Conservation (phyloP, 2,113 vertebrate species). For the Passer montanus region DNA sequence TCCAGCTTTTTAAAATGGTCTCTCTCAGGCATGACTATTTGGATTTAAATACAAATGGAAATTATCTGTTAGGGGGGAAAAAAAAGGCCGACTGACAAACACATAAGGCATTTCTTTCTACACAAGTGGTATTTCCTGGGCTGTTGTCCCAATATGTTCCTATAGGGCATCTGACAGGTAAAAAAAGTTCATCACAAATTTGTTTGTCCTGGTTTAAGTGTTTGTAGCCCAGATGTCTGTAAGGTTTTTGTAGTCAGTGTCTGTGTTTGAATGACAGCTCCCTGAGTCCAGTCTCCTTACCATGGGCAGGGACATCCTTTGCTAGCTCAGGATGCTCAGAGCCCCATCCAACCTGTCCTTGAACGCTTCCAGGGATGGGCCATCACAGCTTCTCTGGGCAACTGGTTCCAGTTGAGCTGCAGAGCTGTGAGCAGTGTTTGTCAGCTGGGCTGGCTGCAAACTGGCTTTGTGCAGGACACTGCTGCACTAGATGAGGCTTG, state of each 20-base stretch:
- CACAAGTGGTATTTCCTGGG: neutral
- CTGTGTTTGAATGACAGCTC: neutral
- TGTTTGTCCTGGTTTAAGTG: neutral
- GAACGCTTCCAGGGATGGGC: neutral
- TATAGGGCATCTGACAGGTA: neutral
- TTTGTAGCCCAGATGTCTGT: neutral
- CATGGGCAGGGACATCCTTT: neutral
- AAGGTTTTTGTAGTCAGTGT: fast-evolving
- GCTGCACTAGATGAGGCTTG: neutral
- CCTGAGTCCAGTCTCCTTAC: neutral
- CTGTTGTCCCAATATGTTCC: neutral
- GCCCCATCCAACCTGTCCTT: neutral
- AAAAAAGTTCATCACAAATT: neutral
- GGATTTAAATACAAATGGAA: neutral
- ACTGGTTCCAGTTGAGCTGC: neutral
- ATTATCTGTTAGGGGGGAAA: neutral
- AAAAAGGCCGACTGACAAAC: neutral
- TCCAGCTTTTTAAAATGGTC: neutral
- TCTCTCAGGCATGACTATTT: neutral
- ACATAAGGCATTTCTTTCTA: neutral
- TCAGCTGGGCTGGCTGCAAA: neutral
- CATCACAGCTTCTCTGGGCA: neutral
- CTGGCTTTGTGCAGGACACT: neutral
- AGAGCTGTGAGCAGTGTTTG: neutral
- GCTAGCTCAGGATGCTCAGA: neutral